Conservation (phyloP, 2,888 invertebrate genomes). For the Xestia ashworthii region DNA sequence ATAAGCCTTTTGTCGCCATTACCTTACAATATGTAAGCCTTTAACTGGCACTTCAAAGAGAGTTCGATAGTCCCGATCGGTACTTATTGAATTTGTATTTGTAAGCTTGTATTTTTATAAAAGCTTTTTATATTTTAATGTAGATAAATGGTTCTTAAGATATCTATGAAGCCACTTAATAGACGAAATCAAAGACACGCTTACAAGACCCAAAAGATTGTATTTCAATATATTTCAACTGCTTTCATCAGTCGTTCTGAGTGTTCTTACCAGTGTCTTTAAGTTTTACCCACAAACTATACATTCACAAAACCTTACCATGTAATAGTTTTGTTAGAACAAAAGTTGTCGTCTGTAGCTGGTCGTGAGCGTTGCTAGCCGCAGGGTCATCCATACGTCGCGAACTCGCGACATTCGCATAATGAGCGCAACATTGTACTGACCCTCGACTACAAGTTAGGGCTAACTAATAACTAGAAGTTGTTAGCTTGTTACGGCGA, state of each 20-base stretch:
- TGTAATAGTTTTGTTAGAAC: constrained; percentile 13
- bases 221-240: background rate
- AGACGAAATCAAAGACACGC: background rate
- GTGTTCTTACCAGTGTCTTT: background rate
- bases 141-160: background rate
- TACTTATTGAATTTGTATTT: constrained; percentile 44
- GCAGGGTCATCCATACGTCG: constrained; percentile 65
- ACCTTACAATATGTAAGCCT: constrained; percentile 53
- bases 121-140: constrained; percentile 5
- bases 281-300: background rate
- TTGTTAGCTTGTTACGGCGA: constrained; percentile 41
- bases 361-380: constrained; percentile 44
- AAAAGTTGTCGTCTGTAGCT: constrained; percentile 30
- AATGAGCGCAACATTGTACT: constrained; percentile 78
- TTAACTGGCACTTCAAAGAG: constrained; percentile 49
- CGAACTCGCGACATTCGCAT: constrained; percentile 69
- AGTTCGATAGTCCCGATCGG: constrained; percentile 32
- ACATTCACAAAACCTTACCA: background rate
- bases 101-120: constrained; percentile 32
- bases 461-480: constrained; percentile 42
- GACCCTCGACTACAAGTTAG: constrained; percentile 69
- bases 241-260: background rate
- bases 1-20: constrained; percentile 65
- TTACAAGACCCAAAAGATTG: background rate
- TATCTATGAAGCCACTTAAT: constrained; percentile 1